These are phyloP conservation scores for Oryctolagus cuniculus DNA, from an alignment of 2,113 vertebrate genomes.

Conservation along the genomic window DNA sequence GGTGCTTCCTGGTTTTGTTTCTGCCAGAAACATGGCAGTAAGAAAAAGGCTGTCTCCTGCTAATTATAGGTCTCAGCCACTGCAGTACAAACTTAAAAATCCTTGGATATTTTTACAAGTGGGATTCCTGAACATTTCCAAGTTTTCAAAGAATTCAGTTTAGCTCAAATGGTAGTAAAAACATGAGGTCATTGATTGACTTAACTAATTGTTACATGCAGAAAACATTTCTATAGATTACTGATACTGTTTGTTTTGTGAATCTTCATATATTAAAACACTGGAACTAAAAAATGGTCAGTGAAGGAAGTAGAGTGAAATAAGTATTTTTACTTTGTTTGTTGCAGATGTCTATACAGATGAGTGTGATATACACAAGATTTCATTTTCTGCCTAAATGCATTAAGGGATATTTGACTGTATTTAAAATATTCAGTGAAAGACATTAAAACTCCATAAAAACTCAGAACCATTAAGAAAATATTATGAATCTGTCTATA, in stretches of 20 bases:
- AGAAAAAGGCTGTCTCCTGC: constrained; percentile 50
- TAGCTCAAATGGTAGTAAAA: constrained; percentile 34
- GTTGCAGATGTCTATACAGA: neutral
- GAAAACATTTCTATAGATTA: neutral
- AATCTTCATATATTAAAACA: neutral
- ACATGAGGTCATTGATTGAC: neutral
- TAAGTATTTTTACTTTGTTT: neutral
- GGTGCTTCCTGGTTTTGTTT: constrained; percentile 70
- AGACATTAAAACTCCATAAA: neutral
- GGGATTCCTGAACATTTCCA: constrained; percentile 27
- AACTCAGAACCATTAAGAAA: neutral
- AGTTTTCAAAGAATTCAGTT: constrained; percentile 28
- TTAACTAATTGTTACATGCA: neutral
- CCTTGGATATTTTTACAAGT: constrained; percentile 61
- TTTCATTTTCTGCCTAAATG: neutral
- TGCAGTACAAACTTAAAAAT: constrained; percentile 26
- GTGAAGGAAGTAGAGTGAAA: accelerated
- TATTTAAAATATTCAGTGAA: neutral
- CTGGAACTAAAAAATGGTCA: neutral
- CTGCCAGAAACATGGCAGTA: neutral
- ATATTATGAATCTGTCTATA: neutral
- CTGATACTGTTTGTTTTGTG: neutral
- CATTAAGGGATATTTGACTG: neutral
- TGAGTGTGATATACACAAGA: neutral
- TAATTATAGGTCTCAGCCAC: constrained; percentile 29